Percentiles rank a stretch among this genome's conserved stretches.
These are phyloP conservation scores for Caenorhabditis inopinata DNA, from an alignment of 1,140 invertebrate genomes.

Conservation along the genomic window DNA sequence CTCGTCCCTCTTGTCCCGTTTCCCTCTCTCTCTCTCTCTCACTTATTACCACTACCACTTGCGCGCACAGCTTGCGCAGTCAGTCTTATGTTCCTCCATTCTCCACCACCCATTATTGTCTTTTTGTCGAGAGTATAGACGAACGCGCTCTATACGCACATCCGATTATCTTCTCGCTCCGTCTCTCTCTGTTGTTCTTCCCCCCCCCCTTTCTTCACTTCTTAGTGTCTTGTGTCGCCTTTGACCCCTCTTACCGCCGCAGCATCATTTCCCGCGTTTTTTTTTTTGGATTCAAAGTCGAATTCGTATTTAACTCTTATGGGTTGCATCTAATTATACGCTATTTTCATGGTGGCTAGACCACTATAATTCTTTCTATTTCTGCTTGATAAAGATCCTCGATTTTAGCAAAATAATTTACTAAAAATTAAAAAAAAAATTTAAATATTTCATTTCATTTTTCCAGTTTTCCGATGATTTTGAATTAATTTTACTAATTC, in stretches of 20 bases:
- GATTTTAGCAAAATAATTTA: too few species aligned
- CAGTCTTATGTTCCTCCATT: not conserved
- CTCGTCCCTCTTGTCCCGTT: not conserved
- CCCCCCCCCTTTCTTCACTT: not conserved
- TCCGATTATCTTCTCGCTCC: not conserved
- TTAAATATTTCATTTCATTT: not conserved
- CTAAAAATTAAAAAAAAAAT: too few species aligned
- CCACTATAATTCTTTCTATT: too few species aligned
- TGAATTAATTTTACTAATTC: not conserved
- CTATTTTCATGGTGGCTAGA: too few species aligned
- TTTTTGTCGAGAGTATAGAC: slow-evolving; percentile 2
- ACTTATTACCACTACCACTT: not conserved
- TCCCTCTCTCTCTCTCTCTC: not conserved
- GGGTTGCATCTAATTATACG: too few species aligned
- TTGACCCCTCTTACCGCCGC: not conserved
- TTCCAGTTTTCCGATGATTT: too few species aligned
- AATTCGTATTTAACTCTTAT: too few species aligned
- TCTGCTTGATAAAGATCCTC: too few species aligned
- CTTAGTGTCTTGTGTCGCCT: not conserved
- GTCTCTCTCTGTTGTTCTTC: too few species aligned
- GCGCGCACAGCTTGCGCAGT: not conserved
- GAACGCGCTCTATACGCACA: slow-evolving; percentile 1
- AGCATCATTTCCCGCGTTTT: not conserved
- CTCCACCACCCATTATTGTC: slow-evolving; percentile 14
- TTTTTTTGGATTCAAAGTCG: not conserved